Evolutionary conservation across 2,888 invertebrate genomes (phyloP).

Genomic region (Pterostichus niger): DNA sequence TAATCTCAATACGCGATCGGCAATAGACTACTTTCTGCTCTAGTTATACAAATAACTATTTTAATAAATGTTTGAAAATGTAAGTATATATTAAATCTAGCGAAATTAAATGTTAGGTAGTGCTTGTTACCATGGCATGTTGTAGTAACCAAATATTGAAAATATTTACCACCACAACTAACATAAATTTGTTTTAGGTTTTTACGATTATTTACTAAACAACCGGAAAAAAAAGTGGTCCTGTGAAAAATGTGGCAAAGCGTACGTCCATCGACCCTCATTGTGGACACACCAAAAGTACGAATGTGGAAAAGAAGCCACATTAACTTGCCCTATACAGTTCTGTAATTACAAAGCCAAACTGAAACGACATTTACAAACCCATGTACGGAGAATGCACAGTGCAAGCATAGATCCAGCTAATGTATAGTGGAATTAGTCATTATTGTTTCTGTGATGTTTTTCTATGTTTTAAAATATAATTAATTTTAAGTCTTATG

Average conservation of each 20-base stretch:
- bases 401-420: not conserved
- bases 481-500: not conserved
- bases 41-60: no score
- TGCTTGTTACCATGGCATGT: no score
- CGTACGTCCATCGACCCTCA: constrained; percentile 43
- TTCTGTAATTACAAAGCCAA: constrained; percentile 73
- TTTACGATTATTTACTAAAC: not conserved
- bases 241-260: constrained; percentile 50
- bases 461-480: not conserved
- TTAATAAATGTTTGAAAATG: no score
- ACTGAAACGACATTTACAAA: constrained; percentile 44
- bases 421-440: no score
- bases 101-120: no score
- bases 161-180: not conserved
- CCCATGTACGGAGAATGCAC: constrained; percentile 32
- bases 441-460: not conserved
- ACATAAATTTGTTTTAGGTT: constrained; percentile 26
- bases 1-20: no score
- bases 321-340: constrained; percentile 73
- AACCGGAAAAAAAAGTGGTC: not conserved
- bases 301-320: constrained; percentile 76
- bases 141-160: no score
- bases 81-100: no score
- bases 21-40: no score
- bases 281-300: constrained; percentile 72